These are phyloP conservation scores for Netelia fuscicornis DNA, from an alignment of 2,888 invertebrate species.

Conservation along the genomic window DNA sequence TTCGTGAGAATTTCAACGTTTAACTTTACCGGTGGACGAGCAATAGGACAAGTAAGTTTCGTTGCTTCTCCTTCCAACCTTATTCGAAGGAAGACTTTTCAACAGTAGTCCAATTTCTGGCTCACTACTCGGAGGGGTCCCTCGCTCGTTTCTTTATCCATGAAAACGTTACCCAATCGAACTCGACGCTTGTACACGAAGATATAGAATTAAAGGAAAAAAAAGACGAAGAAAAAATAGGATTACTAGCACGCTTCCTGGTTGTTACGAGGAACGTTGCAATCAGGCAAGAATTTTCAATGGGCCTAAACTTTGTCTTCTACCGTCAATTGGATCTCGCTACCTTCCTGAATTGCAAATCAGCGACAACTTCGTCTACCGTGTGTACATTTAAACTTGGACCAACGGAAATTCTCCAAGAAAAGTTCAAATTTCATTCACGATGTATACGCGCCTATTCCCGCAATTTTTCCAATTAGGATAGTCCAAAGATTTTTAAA, in stretches of 20 bases:
- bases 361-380: background rate
- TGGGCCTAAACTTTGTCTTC: slow-evolving; percentile 56
- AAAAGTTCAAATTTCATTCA: slow-evolving; percentile 12
- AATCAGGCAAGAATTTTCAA: slow-evolving; percentile 66
- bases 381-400: background rate
- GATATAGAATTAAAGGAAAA: slow-evolving; percentile 66
- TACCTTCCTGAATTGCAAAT: slow-evolving; percentile 4
- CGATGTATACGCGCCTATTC: background rate
- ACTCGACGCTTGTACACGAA: slow-evolving; percentile 67
- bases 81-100: slow-evolving; percentile 35
- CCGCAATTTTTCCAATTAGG: background rate
- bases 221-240: slow-evolving; percentile 36
- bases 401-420: background rate
- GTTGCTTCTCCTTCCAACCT: slow-evolving; percentile 36
- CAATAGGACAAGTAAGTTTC: slow-evolving; percentile 37
- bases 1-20: slow-evolving; percentile 50
- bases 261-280: slow-evolving; percentile 40
- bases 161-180: slow-evolving; percentile 68
- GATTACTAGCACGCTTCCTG: background rate
- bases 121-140: background rate
- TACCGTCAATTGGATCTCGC: background rate
- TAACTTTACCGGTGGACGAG: slow-evolving; percentile 30
- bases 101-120: slow-evolving; percentile 33
- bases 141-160: slow-evolving; percentile 1
- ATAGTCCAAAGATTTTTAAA: background rate